These are phyloP conservation scores for Dryobota labecula DNA, from an alignment of 2,888 invertebrate species.

Conservation along the genomic window DNA sequence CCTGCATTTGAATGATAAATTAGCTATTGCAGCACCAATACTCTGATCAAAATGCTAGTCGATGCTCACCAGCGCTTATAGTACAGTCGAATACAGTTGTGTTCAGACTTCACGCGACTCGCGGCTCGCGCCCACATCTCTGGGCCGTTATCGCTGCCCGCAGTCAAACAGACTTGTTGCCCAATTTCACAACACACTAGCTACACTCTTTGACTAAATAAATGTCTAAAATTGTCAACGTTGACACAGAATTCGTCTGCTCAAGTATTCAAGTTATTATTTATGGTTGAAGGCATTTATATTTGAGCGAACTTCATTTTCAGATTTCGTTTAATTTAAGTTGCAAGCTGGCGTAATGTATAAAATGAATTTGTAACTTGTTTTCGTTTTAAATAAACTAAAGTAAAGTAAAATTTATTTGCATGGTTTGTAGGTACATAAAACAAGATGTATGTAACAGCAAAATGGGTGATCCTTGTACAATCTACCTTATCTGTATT, in stretches of 20 bases:
- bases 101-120: background rate
- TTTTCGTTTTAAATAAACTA: slow-evolving; percentile 13
- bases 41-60: background rate
- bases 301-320: slow-evolving; percentile 48
- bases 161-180: slow-evolving; percentile 56
- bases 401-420: background rate
- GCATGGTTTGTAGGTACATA: background rate
- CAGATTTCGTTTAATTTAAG: slow-evolving; percentile 49
- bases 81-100: background rate
- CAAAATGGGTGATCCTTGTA: background rate
- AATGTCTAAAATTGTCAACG: slow-evolving; percentile 57
- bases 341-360: slow-evolving; percentile 44
- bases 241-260: slow-evolving; percentile 27
- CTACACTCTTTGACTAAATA: slow-evolving; percentile 39
- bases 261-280: slow-evolving; percentile 54
- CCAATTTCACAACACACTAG: slow-evolving; percentile 64
- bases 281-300: slow-evolving; percentile 51
- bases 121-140: slow-evolving; percentile 23
- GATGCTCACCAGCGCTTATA: background rate
- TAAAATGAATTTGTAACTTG: slow-evolving; percentile 21
- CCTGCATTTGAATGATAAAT: background rate
- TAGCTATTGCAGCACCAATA: background rate
- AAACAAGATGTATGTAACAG: background rate
- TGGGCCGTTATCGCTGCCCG: slow-evolving; percentile 43
- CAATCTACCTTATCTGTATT: background rate